phyloP scores from a whole-genome alignment of 2,113 vertebrate species.

The Podarcis muralis region DNA sequence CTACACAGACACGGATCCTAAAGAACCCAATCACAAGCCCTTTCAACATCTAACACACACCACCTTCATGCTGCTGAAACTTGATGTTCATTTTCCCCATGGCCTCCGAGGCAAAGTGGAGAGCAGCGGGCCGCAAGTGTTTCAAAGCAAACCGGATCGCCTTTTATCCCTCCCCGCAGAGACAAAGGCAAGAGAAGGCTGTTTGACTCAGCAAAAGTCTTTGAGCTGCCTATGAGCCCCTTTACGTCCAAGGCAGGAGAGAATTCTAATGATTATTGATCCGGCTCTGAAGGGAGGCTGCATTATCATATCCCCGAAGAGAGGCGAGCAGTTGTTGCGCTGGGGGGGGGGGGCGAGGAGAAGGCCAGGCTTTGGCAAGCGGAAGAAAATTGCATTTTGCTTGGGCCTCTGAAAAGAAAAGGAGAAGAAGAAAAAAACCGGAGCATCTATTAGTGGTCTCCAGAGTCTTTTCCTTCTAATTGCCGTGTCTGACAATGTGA shows the following conservation, averaged over 20 bases:
- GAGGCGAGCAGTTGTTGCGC: conserved; percentile 9
- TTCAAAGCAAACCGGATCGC: conserved; percentile 34
- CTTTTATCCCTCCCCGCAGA: neutral
- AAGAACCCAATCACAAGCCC: no score
- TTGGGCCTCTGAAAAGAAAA: conserved; percentile 63
- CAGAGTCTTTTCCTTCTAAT: conserved; percentile 68
- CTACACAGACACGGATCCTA: neutral
- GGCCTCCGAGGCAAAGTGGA: neutral
- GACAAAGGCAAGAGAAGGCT: conserved; percentile 51
- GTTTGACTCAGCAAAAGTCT: conserved; percentile 59
- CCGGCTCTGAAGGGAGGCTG: conserved; percentile 47
- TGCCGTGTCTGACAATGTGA: conserved; percentile 58
- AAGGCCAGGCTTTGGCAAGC: conserved; percentile 45
- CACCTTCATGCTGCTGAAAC: neutral
- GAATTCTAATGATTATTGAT: conserved; percentile 62
- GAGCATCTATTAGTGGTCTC: conserved; percentile 60
- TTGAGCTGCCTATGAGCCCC: conserved; percentile 39
- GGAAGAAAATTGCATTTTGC: conserved; percentile 50
- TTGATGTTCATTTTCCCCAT: neutral
- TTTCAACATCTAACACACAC: neutral
- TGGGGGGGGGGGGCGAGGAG: neutral
- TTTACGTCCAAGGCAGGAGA: conserved; percentile 51
- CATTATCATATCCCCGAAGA: conserved; percentile 58
- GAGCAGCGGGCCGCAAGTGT: neutral
- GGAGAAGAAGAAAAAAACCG: conserved; percentile 33